phyloP scores from a whole-genome alignment of 2,797 vertebrate genomes.

The Microctenopoma lineatum region DNA sequence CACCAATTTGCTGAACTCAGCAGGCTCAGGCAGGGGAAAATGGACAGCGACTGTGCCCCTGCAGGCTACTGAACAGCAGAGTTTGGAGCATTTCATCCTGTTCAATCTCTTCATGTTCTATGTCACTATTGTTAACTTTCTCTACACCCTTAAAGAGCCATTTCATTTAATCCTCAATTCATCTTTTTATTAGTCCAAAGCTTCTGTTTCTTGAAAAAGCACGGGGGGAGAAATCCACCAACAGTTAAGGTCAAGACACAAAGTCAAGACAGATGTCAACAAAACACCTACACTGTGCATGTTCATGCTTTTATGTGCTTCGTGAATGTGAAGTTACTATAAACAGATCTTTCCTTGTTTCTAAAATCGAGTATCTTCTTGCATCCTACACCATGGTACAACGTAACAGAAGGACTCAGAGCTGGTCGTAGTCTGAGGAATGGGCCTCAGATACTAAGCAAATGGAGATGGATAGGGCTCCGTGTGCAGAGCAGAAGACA shows the following conservation, averaged over 20 bases:
- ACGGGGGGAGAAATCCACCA: not conserved
- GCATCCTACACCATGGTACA: slow-evolving; percentile 11
- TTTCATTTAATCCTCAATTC: slow-evolving; percentile 23
- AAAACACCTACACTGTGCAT: slow-evolving; percentile 21
- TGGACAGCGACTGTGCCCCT: slow-evolving; percentile 52
- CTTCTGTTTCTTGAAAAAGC: slow-evolving; percentile 13
- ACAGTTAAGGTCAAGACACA: slow-evolving; percentile 1
- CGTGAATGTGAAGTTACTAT: slow-evolving; percentile 9
- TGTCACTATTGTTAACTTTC: slow-evolving; percentile 24
- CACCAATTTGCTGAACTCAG: slow-evolving; percentile 70
- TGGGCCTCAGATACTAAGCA: slow-evolving; percentile 72
- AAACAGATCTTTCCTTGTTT: slow-evolving; percentile 10
- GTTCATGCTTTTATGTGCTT: not conserved
- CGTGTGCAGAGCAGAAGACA: slow-evolving; percentile 75
- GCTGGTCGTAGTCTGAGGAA: slow-evolving; percentile 69
- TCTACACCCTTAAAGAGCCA: slow-evolving; percentile 14
- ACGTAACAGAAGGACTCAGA: slow-evolving; percentile 44
- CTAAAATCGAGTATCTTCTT: slow-evolving; percentile 15
- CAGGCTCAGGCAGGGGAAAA: slow-evolving; percentile 59
- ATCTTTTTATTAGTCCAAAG: not conserved
- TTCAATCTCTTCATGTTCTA: slow-evolving; percentile 47
- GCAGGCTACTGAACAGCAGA: slow-evolving; percentile 53
- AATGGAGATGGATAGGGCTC: slow-evolving; percentile 82
- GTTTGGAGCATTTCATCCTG: slow-evolving; percentile 38
- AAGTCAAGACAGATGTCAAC: slow-evolving; percentile 43